Conservation (phyloP, 2,888 invertebrate genomes). For the Tortrix viridana region DNA sequence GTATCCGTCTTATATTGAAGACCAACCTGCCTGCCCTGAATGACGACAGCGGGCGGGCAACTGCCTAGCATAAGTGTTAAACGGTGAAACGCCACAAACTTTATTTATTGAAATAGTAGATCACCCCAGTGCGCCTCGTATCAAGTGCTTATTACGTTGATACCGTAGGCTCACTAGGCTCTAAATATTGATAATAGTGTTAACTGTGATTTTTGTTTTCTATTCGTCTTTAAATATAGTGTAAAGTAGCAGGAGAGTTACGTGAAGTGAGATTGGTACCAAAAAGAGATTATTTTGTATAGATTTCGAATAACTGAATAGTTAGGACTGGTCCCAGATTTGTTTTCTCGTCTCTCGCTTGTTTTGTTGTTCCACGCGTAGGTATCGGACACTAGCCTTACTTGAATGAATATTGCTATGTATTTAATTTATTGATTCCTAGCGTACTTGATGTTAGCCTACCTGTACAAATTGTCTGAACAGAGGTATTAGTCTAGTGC, state of each 20-base stretch:
- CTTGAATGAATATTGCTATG: constrained; percentile 52
- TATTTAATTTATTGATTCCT: constrained; percentile 75
- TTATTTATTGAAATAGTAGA: constrained; percentile 76
- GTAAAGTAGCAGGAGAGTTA: constrained; percentile 63
- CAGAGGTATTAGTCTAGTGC: constrained; percentile 67
- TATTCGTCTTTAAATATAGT: constrained; percentile 67
- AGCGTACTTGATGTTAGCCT: constrained; percentile 60
- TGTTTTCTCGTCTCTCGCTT: constrained; percentile 50
- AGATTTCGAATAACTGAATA: constrained; percentile 67
- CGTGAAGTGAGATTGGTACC: constrained; percentile 82
- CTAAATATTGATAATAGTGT: constrained; percentile 55
- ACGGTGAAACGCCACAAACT: constrained; percentile 64
- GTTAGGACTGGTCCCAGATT: constrained; percentile 59
- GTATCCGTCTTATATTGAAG: constrained; percentile 89
- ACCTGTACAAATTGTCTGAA: constrained; percentile 67
- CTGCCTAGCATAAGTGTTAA: constrained; percentile 61
- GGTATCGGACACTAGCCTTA: constrained; percentile 49
- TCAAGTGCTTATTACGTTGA: constrained; percentile 68
- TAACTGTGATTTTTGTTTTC: constrained; percentile 80
- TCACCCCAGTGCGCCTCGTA: constrained; percentile 67
- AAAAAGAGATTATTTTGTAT: constrained; percentile 80
- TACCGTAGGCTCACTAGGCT: constrained; percentile 50
- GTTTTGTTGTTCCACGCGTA: constrained; percentile 62
- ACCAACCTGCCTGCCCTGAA: constrained; percentile 76
- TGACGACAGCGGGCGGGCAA: constrained; percentile 56